Conservation (phyloP, 2,888 invertebrate species). For the Eupithecia pulchellata region DNA sequence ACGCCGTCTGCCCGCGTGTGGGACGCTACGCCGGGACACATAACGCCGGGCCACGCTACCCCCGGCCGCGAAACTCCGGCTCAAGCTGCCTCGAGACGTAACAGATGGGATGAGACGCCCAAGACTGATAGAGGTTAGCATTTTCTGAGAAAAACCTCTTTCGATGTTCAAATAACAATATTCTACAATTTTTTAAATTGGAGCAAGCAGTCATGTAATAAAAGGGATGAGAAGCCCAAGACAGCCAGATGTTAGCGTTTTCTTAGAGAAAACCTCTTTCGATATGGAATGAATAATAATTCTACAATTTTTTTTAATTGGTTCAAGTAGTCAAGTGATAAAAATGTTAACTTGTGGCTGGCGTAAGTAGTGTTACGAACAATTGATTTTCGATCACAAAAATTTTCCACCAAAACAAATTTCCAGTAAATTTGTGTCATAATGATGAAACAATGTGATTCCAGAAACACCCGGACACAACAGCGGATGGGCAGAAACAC, state of each 20-base stretch:
- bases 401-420: background rate
- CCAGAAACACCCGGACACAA: slow-evolving; percentile 97
- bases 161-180: background rate
- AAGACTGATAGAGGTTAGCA: slow-evolving; percentile 93
- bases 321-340: no score
- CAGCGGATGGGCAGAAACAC: slow-evolving; percentile 99
- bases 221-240: slow-evolving; percentile 99
- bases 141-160: background rate
- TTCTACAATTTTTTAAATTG: background rate
- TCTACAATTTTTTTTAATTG: background rate
- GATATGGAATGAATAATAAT: background rate
- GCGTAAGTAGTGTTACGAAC: no score
- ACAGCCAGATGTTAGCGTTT: slow-evolving; percentile 90
- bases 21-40: slow-evolving; percentile 98
- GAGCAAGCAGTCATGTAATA: slow-evolving; percentile 88
- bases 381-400: background rate
- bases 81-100: slow-evolving; percentile 90
- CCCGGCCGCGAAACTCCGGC: slow-evolving; percentile 94
- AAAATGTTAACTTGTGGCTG: no score
- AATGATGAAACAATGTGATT: slow-evolving; percentile 14
- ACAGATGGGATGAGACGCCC: slow-evolving; percentile 99
- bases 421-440: background rate
- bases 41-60: slow-evolving; percentile 93
- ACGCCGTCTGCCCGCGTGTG: slow-evolving; percentile 97
- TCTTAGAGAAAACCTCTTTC: background rate